These are phyloP conservation scores for Hydrophis major DNA, from an alignment of 2,797 vertebrate species.

Conservation along the genomic window DNA sequence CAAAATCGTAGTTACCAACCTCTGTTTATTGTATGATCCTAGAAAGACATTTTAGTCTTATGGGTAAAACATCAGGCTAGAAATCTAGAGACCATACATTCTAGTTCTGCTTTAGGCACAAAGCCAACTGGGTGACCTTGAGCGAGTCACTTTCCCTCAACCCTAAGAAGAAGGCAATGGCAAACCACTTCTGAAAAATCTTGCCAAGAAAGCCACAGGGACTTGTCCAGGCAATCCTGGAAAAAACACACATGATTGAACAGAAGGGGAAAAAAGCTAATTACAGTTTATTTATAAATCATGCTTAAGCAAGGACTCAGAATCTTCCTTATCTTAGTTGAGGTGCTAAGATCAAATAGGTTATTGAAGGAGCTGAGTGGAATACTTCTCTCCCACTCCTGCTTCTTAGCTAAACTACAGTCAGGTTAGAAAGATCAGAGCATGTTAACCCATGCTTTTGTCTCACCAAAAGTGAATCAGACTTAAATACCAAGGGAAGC, in stretches of 20 bases:
- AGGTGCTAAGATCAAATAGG: not conserved
- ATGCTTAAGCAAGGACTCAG: not conserved
- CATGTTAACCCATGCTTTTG: not conserved
- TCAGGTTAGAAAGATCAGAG: not conserved
- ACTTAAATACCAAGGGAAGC: not conserved
- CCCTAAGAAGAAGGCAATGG: not conserved
- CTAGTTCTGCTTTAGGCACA: not conserved
- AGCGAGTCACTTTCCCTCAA: not conserved
- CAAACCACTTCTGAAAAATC: not conserved
- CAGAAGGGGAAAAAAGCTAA: not conserved
- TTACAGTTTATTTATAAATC: not conserved
- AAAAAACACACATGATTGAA: not conserved
- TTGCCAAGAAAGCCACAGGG: not conserved
- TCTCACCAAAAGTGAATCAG: not conserved
- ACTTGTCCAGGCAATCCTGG: not conserved
- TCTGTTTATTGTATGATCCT: not conserved
- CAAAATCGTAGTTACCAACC: not conserved
- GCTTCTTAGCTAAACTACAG: not conserved
- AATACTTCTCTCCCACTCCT: not conserved
- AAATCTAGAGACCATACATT: not conserved
- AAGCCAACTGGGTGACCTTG: not conserved
- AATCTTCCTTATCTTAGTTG: not conserved
- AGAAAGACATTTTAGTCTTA: not conserved
- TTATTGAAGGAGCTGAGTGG: not conserved
- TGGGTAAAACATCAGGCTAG: not conserved